A percentile compares a stretch with the other conserved stretches of the same genome.
Evolutionary conservation across 2,797 vertebrate species (phyloP).

Genomic region (Darevskia mixta): DNA sequence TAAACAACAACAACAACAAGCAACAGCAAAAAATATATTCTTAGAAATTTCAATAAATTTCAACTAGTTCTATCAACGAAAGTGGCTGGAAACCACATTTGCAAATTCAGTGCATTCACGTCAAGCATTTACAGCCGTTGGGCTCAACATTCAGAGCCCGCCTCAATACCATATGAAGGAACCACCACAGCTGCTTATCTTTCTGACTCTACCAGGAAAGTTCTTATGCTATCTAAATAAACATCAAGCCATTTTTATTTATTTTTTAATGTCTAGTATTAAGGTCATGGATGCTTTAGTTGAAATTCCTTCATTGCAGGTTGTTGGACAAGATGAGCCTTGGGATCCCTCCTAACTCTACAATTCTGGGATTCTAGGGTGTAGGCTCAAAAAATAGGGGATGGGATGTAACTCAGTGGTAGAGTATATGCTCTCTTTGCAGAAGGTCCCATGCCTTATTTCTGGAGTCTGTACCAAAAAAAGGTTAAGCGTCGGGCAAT

Average conservation of each 20-base stretch:
- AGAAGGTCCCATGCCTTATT: background rate
- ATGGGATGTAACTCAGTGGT: background rate
- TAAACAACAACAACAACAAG: background rate
- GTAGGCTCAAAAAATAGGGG: background rate
- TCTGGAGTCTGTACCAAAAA: background rate
- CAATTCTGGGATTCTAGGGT: too few species aligned
- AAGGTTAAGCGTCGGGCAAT: background rate
- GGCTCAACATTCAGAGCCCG: background rate
- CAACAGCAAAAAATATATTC: background rate
- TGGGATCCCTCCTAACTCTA: too few species aligned
- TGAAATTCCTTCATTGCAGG: too few species aligned
- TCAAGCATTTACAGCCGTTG: background rate
- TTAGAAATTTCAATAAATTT: too few species aligned
- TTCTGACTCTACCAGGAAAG: conserved; percentile 37
- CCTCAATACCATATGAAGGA: background rate
- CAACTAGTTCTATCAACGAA: too few species aligned
- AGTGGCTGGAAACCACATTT: background rate
- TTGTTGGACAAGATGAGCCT: too few species aligned
- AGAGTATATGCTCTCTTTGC: background rate
- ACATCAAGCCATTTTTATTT: background rate
- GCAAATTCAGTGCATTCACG: background rate
- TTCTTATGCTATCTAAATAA: conserved; percentile 28
- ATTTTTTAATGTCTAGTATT: too few species aligned
- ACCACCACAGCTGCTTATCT: background rate
- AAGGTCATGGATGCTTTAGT: too few species aligned